Evolutionary conservation across 2,113 vertebrate genomes (phyloP).

Genomic region (Rhabdomys dilectus): DNA sequence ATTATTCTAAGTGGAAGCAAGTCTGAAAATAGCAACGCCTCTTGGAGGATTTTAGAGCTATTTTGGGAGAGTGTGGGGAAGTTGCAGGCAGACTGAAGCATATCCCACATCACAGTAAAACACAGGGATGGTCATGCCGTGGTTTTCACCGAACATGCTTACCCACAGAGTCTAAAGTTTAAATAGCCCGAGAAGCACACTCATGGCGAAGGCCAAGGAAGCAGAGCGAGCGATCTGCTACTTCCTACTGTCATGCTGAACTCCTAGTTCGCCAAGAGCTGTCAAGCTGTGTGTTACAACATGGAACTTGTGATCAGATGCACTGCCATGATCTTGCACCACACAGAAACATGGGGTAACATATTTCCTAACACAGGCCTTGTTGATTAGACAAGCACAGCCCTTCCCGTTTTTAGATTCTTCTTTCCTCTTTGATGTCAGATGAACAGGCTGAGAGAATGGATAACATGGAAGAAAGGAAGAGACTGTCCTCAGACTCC

Average conservation of each 20-base stretch:
- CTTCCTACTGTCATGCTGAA: neutral
- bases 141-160: rapidly evolving
- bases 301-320: neutral
- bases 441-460: neutral
- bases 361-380: conserved; percentile 15
- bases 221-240: neutral
- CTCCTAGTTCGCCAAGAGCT: neutral
- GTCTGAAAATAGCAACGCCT: conserved; percentile 62
- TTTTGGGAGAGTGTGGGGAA: neutral
- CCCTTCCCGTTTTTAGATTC: neutral
- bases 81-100: neutral
- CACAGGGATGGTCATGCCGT: rapidly evolving
- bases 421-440: conserved; percentile 1
- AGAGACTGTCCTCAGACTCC: neutral
- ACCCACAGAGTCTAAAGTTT: neutral
- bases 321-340: neutral
- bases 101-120: neutral
- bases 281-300: neutral
- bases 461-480: neutral
- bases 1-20: conserved; percentile 69
- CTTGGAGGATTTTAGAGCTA: conserved; percentile 41
- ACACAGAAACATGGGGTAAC: neutral
- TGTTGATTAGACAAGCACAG: neutral
- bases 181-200: rapidly evolving
- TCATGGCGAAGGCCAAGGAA: rapidly evolving